phyloP scores from a whole-genome alignment of 2,797 vertebrate species.

The Emydoidea blandingii region DNA sequence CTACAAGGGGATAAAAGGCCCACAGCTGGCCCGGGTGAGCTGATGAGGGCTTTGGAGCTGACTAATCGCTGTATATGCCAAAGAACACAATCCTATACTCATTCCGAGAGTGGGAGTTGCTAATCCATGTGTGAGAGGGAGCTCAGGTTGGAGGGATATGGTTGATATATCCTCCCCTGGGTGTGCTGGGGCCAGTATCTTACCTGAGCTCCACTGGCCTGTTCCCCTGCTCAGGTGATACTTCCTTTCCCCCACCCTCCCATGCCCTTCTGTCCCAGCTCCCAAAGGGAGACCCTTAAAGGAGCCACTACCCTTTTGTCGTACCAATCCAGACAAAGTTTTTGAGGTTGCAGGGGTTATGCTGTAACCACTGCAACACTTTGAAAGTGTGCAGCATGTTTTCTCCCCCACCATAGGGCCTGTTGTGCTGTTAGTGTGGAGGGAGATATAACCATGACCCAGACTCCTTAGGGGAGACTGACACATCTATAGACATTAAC shows the following conservation, averaged over 20 bases:
- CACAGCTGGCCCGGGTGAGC: no score
- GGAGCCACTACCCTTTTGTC: neutral
- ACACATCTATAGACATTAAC: conserved; percentile 19
- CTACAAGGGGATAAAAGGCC: no score
- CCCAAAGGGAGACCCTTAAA: neutral
- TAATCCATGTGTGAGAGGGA: neutral
- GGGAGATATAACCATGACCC: neutral
- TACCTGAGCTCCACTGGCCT: neutral
- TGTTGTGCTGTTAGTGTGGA: neutral
- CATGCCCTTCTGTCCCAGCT: neutral
- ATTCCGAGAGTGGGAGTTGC: neutral
- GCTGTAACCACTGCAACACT: neutral
- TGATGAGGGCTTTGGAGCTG: no score
- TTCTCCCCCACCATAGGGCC: neutral
- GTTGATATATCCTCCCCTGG: neutral
- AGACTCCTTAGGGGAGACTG: conserved; percentile 41
- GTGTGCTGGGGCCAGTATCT: neutral
- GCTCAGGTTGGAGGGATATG: neutral
- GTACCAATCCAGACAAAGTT: neutral
- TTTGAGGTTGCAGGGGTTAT: neutral
- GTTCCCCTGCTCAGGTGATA: neutral
- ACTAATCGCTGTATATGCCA: neutral
- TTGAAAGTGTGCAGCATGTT: rapidly evolving
- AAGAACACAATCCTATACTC: neutral
- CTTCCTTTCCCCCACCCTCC: neutral